Base-by-base conservation (phyloP, 2,113 vertebrate genomes). In the Bos indicus region DNA sequence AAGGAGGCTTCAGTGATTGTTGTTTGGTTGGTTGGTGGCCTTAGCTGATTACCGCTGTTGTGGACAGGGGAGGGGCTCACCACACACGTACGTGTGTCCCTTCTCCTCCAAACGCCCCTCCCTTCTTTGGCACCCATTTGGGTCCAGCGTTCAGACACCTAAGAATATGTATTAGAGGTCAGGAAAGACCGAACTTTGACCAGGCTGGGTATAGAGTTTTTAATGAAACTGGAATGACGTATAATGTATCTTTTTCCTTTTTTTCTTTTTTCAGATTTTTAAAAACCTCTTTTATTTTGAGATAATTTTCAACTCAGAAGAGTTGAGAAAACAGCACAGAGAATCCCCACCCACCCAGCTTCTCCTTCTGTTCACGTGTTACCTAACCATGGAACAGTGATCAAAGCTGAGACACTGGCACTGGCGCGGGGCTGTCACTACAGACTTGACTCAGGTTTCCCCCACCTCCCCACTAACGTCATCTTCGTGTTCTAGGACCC, bases 61-160 rank as follows among this genome's bases (percentile, higher is more conserved):
- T 7, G 36, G 21, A 13, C 2, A 15, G 11, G 11, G 3, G 6
- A 40, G 21, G 67, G 71, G 2, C 71, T 14, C 11, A 2, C 71
- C 71, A 74, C 71, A 25, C 36, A 11, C 11, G 6, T 3, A 13
- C 11, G 0, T 6, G 11, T 25, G 40, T 74, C 71, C 6, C 0
- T 25, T 74, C 36, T 25, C 71, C 71, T 25, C 36, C 36, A 43
- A 23, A 43, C 36, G 1, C 36, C 21, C 36, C 71, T 25, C 71
- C n/a, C 21, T 43, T 25, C 28, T 60, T 71, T 33, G 5, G 3
- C 28, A 17, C 52, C 13, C 28, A 64, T 88, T 88, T 85, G 40
- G 21, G n/a, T 74, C 36, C 15, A 56, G 94, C 54, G 26, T 90
- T 62, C 67, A 85, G 48, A 59, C 2, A 52, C 33, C 2, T 9